Conservation (phyloP, 2,797 vertebrate species). For the Heteromormyrus szaboi region DNA sequence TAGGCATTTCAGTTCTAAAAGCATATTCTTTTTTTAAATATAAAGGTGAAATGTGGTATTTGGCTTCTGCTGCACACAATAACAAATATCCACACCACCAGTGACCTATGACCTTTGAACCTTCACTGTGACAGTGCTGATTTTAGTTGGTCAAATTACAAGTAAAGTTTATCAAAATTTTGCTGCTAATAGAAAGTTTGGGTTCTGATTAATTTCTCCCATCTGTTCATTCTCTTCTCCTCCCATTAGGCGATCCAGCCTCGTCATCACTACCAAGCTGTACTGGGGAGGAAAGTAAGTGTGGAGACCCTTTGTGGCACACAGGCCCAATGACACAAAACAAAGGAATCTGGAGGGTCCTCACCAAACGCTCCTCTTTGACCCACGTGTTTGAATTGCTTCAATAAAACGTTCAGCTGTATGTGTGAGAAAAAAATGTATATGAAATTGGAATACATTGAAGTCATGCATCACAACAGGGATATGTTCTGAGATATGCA, state of each 20-base stretch:
- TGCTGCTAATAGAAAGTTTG: not conserved
- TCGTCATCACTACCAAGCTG: constrained; percentile 96
- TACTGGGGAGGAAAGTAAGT: constrained; percentile 99
- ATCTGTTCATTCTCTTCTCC: constrained; percentile 15
- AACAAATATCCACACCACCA: not conserved
- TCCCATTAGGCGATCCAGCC: constrained; percentile 77
- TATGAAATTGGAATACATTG: not conserved
- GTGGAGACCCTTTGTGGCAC: not conserved
- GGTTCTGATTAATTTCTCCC: not conserved
- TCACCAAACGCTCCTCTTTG: not conserved
- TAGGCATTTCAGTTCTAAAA: not conserved
- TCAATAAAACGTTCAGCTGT: not conserved
- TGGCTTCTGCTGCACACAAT: not conserved
- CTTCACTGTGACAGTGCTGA: not conserved
- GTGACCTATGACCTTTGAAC: not conserved
- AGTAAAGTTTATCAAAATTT: not conserved
- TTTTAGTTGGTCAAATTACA: not conserved
- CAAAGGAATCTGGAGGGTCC: not conserved
- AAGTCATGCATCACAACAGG: not conserved
- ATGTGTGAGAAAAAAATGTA: not conserved
- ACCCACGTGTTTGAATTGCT: not conserved
- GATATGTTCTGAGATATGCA: not conserved
- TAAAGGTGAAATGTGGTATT: not conserved
- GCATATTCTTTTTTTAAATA: not conserved
- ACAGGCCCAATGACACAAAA: not conserved